Evolutionary conservation across 2,113 vertebrate genomes (phyloP).

Genomic region (Malurus alboscapulatus): DNA sequence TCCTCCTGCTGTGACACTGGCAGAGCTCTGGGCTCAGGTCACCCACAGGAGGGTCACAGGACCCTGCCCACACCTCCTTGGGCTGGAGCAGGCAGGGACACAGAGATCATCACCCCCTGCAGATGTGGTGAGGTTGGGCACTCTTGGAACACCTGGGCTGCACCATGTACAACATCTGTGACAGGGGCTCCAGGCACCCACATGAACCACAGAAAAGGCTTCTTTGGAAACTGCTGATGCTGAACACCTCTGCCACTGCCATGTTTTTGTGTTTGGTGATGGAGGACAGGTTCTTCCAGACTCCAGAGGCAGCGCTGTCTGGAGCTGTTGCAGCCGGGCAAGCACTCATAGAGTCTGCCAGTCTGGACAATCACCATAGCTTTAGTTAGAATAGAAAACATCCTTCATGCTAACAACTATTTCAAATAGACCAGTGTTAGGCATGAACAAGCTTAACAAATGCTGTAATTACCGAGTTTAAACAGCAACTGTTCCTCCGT

Average conservation of each 20-base stretch:
- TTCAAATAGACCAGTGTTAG: neutral
- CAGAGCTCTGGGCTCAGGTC: neutral
- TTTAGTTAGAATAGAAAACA: neutral
- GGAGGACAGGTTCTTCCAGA: neutral
- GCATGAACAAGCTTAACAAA: neutral
- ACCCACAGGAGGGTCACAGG: accelerated
- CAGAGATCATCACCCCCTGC: accelerated
- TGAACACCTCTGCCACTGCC: accelerated
- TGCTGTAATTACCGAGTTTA: neutral
- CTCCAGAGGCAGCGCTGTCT: neutral
- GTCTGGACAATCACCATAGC: neutral
- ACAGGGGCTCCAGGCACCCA: neutral
- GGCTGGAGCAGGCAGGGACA: neutral
- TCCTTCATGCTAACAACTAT: neutral
- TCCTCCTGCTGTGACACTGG: neutral
- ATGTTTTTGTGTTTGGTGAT: neutral
- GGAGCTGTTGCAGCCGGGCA: neutral
- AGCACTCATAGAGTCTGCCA: neutral
- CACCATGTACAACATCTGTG: neutral
- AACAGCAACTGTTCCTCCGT: neutral
- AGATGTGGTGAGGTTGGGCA: accelerated
- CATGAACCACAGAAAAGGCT: neutral
- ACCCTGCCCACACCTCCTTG: neutral
- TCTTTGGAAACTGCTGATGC: neutral
- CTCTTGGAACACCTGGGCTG: no score